Percentiles rank a stretch among this genome's conserved stretches.
phyloP scores from a whole-genome alignment of 2,888 invertebrate genomes.

The Coremacera marginata region DNA sequence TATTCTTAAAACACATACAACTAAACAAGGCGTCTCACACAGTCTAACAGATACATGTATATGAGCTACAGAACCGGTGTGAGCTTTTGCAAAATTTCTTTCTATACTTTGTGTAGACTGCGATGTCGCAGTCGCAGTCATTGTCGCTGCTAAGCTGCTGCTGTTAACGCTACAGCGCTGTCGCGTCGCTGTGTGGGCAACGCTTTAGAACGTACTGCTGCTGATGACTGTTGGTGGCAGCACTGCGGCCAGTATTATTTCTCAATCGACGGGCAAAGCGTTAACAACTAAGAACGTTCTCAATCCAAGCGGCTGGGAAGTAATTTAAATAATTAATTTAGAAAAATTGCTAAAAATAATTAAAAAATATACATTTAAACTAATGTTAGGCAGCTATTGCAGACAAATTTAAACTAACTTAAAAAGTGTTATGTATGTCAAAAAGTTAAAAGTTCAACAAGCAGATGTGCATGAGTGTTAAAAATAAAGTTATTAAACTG shows the following conservation, averaged over 20 bases:
- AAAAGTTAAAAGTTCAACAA: too few relatives aligned
- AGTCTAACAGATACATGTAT: background rate
- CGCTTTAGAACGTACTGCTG: constrained; percentile 2
- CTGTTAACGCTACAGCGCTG: background rate
- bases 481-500: too few relatives aligned
- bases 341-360: background rate
- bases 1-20: background rate
- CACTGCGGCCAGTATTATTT: constrained; percentile 52
- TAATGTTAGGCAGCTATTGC: too few relatives aligned
- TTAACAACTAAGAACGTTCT: constrained; percentile 52
- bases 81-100: constrained; percentile 13
- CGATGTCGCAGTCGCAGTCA: background rate
- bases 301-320: constrained; percentile 1
- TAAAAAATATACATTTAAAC: background rate
- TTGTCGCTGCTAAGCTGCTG: background rate
- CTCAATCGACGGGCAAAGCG: constrained; percentile 63
- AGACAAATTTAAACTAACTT: too few relatives aligned
- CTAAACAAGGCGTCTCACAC: background rate
- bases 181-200: background rate
- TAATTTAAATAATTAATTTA: background rate
- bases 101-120: background rate
- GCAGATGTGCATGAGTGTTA: too few relatives aligned
- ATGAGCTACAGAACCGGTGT: background rate
- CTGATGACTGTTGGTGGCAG: constrained; percentile 40
- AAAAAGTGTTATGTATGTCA: too few relatives aligned